phyloP scores from a whole-genome alignment of 2,888 invertebrate species.

The Xanthia togata region DNA sequence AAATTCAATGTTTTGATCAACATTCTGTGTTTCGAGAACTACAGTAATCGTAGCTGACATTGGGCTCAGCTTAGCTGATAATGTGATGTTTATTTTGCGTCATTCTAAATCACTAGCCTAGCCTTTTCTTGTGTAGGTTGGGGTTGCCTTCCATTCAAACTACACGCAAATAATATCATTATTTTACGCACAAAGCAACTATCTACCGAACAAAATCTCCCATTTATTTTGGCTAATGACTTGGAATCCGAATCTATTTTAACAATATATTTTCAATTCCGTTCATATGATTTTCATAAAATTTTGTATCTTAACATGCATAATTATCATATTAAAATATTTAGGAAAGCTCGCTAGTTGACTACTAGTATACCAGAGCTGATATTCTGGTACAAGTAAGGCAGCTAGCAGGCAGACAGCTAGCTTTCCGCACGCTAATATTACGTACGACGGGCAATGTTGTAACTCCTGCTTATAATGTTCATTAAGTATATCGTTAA shows the following conservation, averaged over 20 bases:
- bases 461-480: constrained; percentile 35
- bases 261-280: no score
- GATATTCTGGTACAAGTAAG: constrained; percentile 14
- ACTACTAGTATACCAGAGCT: no score
- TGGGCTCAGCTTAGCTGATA: neutral
- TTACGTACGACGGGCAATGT: constrained; percentile 14
- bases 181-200: neutral
- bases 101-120: neutral
- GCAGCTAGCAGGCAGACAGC: neutral
- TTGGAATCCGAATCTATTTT: neutral
- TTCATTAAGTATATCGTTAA: constrained; percentile 34
- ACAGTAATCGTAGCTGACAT: neutral
- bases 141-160: neutral
- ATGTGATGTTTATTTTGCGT: neutral
- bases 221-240: neutral
- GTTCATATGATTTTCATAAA: neutral
- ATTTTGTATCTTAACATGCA: neutral
- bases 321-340: constrained; percentile 7
- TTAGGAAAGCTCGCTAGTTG: constrained; percentile 8
- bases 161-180: neutral
- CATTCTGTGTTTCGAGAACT: neutral
- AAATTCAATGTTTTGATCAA: neutral
- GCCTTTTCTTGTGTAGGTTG: neutral
- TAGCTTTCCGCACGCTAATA: neutral
- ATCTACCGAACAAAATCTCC: neutral